phyloP scores from a whole-genome alignment of 2,113 vertebrate genomes.

The Varanus komodoensis region DNA sequence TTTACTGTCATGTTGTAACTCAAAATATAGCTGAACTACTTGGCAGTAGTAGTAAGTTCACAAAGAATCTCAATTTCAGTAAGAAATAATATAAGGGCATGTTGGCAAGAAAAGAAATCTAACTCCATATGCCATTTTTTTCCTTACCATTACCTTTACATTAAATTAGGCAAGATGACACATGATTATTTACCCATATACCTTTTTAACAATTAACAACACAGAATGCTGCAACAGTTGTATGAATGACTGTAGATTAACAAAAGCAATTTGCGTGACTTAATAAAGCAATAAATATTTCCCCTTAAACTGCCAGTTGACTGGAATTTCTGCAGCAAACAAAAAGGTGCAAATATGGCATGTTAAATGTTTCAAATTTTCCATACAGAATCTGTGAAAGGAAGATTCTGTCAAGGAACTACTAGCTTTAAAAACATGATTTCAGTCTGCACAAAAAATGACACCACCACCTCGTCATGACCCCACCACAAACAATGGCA shows the following conservation, averaged over 20 bases:
- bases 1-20: background rate
- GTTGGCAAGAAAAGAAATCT: background rate
- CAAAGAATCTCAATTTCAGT: background rate
- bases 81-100: background rate
- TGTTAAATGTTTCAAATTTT: constrained; percentile 7
- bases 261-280: background rate
- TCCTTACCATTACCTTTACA: background rate
- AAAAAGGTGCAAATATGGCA: background rate
- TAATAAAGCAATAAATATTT: background rate
- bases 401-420: background rate
- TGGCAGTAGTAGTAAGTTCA: background rate
- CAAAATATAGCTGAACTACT: constrained; percentile 20
- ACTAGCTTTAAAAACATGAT: background rate
- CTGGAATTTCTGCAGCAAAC: background rate
- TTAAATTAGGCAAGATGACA: background rate
- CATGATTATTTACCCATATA: background rate
- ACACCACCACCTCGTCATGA: background rate
- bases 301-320: constrained; percentile 11
- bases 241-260: constrained; percentile 5
- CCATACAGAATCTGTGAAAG: background rate
- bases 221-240: background rate
- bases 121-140: background rate
- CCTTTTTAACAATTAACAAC: background rate
- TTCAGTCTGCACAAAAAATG: background rate
- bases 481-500: background rate